Percentiles rank a stretch among this genome's conserved stretches.
Evolutionary conservation across 2,113 vertebrate genomes (phyloP).

Genomic region (Todiramphus chloris): DNA sequence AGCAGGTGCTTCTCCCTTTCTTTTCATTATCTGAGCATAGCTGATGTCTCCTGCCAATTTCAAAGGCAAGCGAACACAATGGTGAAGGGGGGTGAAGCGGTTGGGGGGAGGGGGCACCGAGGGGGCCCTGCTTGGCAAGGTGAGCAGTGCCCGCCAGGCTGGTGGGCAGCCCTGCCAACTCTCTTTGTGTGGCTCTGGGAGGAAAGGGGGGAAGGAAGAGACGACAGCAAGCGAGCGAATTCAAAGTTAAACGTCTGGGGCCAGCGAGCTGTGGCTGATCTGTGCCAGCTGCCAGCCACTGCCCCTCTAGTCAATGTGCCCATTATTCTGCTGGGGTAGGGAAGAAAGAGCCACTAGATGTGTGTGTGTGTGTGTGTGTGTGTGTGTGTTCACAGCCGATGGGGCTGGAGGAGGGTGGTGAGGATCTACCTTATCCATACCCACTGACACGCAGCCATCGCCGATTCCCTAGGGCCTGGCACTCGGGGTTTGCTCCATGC

Average conservation of each 20-base stretch:
- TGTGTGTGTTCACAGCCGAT: fast-evolving
- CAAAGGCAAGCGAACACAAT: background rate
- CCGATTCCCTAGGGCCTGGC: background rate
- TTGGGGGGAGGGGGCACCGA: background rate
- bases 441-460: background rate
- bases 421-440: background rate
- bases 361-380: fast-evolving
- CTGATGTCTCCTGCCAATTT: background rate
- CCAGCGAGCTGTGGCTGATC: background rate
- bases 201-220: background rate
- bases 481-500: background rate
- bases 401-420: fast-evolving
- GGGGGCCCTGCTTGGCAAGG: slow-evolving; percentile 20
- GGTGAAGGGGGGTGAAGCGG: background rate
- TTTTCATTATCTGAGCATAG: background rate
- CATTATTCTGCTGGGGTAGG: background rate
- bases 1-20: slow-evolving; percentile 29
- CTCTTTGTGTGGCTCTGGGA: background rate
- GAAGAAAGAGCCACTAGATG: background rate
- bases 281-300: slow-evolving; percentile 17
- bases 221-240: background rate
- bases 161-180: background rate
- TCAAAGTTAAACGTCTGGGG: background rate
- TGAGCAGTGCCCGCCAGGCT: background rate
- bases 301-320: background rate